These are phyloP conservation scores for Xenopus laevis DNA, from an alignment of 2,113 vertebrate species.

Conservation along the genomic window DNA sequence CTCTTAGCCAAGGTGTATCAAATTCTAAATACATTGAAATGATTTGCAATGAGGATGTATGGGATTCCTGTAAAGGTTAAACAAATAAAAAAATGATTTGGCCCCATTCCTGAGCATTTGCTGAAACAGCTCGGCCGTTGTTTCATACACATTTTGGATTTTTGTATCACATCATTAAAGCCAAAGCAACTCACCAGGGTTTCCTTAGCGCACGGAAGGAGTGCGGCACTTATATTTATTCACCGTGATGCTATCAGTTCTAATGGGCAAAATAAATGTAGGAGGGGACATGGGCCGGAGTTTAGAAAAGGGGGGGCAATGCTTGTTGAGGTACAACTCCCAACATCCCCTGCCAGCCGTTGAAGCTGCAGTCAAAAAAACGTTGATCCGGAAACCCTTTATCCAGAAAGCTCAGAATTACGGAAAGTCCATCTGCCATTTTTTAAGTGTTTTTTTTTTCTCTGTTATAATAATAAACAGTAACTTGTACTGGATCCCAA, in stretches of 20 bases:
- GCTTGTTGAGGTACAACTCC: too few species aligned
- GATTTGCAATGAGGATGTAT: conserved; percentile 82
- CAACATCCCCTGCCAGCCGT: too few species aligned
- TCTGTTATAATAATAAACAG: too few species aligned
- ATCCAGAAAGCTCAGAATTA: too few species aligned
- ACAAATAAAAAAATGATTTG: conserved; percentile 84
- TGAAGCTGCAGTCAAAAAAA: too few species aligned
- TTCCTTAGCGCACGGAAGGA: conserved; percentile 58
- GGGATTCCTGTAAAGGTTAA: conserved; percentile 93
- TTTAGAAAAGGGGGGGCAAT: not conserved
- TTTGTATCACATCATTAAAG: conserved; percentile 82
- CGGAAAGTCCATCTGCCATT: too few species aligned
- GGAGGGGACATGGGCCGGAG: not conserved
- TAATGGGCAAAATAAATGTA: not conserved
- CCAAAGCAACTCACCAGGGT: conserved; percentile 67
- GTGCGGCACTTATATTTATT: conserved; percentile 66
- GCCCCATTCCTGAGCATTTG: conserved; percentile 73
- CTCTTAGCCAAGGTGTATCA: conserved; percentile 71
- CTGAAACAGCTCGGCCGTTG: conserved; percentile 92
- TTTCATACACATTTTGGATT: conserved; percentile 74
- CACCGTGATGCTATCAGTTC: conserved; percentile 60
- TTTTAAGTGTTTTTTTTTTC: too few species aligned
- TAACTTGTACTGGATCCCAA: too few species aligned
- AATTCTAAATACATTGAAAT: conserved; percentile 79
- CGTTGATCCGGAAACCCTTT: too few species aligned